phyloP scores from a whole-genome alignment of 2,888 invertebrate genomes.

The Drosophila neoperkinsi region DNA sequence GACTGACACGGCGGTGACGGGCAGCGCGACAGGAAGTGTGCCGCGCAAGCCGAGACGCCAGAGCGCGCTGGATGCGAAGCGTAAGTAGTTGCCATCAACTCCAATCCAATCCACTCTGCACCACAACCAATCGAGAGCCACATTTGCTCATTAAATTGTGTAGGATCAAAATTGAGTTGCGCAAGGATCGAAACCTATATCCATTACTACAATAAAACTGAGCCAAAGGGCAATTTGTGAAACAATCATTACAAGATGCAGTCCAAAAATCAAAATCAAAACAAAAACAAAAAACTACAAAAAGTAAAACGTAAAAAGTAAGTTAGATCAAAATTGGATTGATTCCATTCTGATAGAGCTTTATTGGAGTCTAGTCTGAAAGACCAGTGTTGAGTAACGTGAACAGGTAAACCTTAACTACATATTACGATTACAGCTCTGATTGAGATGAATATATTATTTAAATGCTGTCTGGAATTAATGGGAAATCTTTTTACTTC shows the following conservation, averaged over 20 bases:
- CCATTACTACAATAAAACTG: neutral
- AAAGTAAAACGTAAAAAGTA: too few species aligned
- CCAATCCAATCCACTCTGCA: neutral
- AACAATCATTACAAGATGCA: too few species aligned
- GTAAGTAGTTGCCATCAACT: constrained; percentile 40
- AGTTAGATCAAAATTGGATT: neutral
- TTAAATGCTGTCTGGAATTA: neutral
- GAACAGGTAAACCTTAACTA: neutral
- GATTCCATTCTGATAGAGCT: neutral
- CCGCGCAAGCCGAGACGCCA: constrained; percentile 80
- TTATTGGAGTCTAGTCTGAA: too few species aligned
- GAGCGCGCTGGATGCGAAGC: constrained; percentile 60
- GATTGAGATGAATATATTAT: neutral
- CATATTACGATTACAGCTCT: neutral
- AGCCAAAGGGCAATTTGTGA: neutral
- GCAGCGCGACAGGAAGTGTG: constrained; percentile 29
- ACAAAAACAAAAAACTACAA: too few species aligned
- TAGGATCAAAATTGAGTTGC: neutral
- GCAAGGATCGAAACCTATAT: neutral
- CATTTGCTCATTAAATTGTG: neutral
- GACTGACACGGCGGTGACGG: constrained; percentile 1
- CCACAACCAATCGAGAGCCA: neutral
- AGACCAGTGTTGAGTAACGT: neutral
- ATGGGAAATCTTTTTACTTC: neutral
- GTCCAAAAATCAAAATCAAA: neutral